phyloP scores from a whole-genome alignment of 2,888 invertebrate species.

The Odontocolon sp. region DNA sequence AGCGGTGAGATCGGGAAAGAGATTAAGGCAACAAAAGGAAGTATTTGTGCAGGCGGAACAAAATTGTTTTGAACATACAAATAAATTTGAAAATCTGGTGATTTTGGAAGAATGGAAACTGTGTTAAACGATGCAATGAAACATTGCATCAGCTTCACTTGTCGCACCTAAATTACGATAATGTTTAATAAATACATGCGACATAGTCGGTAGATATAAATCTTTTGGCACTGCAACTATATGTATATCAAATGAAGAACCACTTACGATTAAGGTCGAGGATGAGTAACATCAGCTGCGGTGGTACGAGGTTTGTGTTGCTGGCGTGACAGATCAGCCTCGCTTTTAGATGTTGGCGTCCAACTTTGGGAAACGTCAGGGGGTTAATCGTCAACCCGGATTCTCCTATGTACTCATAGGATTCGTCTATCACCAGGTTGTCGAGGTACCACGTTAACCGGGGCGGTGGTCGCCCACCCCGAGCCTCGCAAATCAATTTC shows the following conservation, averaged over 20 bases:
- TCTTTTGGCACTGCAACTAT: not conserved
- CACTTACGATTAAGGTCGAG: constrained; percentile 94
- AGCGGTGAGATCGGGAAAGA: not conserved
- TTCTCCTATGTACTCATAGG: constrained; percentile 86
- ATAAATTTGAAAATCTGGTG: too few relatives aligned
- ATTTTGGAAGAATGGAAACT: not conserved
- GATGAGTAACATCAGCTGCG: constrained; percentile 89
- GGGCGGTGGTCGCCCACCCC: constrained; percentile 91
- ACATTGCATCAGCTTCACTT: too few relatives aligned
- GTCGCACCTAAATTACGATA: too few relatives aligned
- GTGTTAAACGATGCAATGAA: too few relatives aligned
- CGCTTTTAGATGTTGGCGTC: constrained; percentile 91
- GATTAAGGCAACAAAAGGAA: not conserved
- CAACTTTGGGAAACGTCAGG: constrained; percentile 90
- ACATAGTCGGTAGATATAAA: not conserved
- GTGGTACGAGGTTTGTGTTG: constrained; percentile 91
- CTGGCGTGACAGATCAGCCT: constrained; percentile 93
- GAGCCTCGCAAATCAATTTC: constrained; percentile 90
- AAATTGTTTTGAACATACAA: too few relatives aligned
- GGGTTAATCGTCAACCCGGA: constrained; percentile 90
- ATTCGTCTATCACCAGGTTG: constrained; percentile 92
- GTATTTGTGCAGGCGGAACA: not conserved
- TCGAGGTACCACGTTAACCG: constrained; percentile 93
- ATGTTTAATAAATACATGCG: not conserved
- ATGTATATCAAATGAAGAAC: not conserved